Base-by-base conservation (phyloP, 1,140 invertebrate species). In the Trinorchestia longiramus region DNA sequence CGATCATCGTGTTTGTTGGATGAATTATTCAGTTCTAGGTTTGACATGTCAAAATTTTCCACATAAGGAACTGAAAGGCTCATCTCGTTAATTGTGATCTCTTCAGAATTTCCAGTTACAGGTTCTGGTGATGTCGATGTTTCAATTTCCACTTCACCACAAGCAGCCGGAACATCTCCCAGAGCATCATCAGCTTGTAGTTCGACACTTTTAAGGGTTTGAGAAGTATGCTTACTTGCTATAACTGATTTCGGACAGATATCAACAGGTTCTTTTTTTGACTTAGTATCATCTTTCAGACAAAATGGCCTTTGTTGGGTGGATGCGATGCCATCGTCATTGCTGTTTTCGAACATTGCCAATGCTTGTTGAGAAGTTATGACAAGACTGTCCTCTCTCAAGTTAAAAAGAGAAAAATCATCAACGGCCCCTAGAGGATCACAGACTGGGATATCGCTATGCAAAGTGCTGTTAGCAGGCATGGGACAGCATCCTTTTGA, bases 361-460 rank as follows among this genome's bases (percentile, higher is more conserved):
- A 96, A 57, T 0, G 96, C 96, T 87, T 96, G 96, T 57, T 96
- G 96, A 23, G 96, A 96, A 17, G 96, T 96, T 77, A 96, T 96
- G 19, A 96, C 96, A 6, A 96, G 77, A 53, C 95, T 96, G 43
- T 96, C 96, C 43, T 96, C 96, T 43, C 96, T 96, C 40, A 96
- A 57, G 44, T 96, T 88, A 95, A 96, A 96, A 23, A 96, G 96
- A 42, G 96, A 96, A 28, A 96, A 95, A 47, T 96, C 96, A 23
- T 87, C 96, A 19, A 94, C n/a, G 40, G 43, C 91, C 40, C 94
- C 92, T 92, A 91, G 40, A n/a, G 87, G 95, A 6, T 77, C 95
- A 41, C 94, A 57, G 3, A 95, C 90, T 36, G 94, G 1, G 4
- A 77, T n/a, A 23, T 96, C 96, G n/a, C 62, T 36, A 23, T 11